Evolutionary conservation across 2,888 invertebrate species (phyloP).

Genomic region (Lomographa bimaculata): DNA sequence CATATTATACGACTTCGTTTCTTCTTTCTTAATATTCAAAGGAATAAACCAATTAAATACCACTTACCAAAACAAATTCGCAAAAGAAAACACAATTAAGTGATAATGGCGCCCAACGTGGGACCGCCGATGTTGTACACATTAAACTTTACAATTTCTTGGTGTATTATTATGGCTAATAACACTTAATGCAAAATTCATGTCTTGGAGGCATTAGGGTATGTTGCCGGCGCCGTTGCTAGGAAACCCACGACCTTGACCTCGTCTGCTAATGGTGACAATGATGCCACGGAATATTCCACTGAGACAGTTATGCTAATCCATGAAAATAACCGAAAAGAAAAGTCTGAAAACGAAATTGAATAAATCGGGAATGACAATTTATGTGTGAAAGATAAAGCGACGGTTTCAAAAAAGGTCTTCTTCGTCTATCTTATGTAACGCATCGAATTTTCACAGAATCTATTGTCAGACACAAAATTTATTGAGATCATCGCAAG

Average conservation of each 20-base stretch:
- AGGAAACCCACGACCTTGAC: slow-evolving; percentile 40
- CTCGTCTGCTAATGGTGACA: slow-evolving; percentile 32
- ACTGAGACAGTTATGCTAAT: slow-evolving; percentile 5
- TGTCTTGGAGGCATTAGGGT: slow-evolving; percentile 33
- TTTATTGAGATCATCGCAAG: background rate
- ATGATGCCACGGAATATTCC: slow-evolving; percentile 13
- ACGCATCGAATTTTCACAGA: slow-evolving; percentile 1
- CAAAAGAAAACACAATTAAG: slow-evolving; percentile 18
- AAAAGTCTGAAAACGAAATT: background rate
- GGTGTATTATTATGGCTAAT: slow-evolving; percentile 34
- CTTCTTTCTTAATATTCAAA: too few relatives aligned
- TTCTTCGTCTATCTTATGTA: background rate
- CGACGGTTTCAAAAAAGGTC: background rate
- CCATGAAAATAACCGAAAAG: background rate
- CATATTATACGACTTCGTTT: too few relatives aligned
- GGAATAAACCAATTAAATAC: too few relatives aligned
- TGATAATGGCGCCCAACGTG: slow-evolving; percentile 36
- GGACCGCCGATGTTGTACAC: slow-evolving; percentile 22
- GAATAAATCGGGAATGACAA: slow-evolving; percentile 1
- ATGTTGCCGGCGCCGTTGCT: slow-evolving; percentile 48
- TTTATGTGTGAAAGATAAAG: slow-evolving; percentile 3
- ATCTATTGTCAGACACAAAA: slow-evolving; percentile 3
- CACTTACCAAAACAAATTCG: slow-evolving; percentile 22
- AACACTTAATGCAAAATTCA: slow-evolving; percentile 36
- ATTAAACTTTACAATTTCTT: slow-evolving; percentile 20